A percentile compares a stretch with the other conserved stretches of the same genome.
Evolutionary conservation across 2,113 vertebrate species (phyloP).

Genomic region (Psittacus erithacus): DNA sequence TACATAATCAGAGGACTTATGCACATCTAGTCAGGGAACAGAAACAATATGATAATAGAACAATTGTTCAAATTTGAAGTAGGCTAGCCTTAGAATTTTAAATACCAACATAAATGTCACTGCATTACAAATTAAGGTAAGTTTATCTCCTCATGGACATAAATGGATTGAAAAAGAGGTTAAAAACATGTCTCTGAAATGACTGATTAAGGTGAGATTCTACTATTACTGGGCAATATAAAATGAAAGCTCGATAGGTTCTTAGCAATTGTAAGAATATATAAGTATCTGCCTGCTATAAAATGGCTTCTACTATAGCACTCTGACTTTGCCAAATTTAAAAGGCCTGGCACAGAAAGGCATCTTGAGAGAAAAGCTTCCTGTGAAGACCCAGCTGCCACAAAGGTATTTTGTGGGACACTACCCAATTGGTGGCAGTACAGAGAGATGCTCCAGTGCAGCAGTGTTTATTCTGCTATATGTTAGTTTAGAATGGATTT

Average conservation of each 20-base stretch:
- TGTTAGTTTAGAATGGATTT: not conserved
- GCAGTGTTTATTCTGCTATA: not conserved
- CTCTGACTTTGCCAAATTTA: not conserved
- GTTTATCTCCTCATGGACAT: conserved; percentile 8
- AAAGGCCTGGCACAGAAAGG: not conserved
- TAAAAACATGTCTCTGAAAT: conserved; percentile 3
- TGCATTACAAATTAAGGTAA: conserved; percentile 11
- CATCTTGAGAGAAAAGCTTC: not conserved
- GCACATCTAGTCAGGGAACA: conserved; percentile 10
- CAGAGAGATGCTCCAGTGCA: not conserved
- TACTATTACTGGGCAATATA: not conserved
- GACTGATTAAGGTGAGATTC: not conserved
- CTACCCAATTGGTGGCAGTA: not conserved
- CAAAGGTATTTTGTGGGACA: not conserved
- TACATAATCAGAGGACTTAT: not conserved
- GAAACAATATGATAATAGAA: conserved; percentile 3
- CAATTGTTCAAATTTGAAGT: conserved; percentile 10
- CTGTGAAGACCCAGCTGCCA: not conserved
- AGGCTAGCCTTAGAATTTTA: conserved; percentile 16
- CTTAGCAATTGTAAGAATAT: not conserved
- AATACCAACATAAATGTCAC: conserved; percentile 47
- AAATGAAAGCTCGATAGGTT: not conserved
- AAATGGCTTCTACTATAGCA: conserved; percentile 10
- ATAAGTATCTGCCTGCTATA: not conserved
- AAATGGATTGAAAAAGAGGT: not conserved